Base-by-base conservation (phyloP, 1,140 invertebrate genomes). In the Oryctes rhinoceros region DNA sequence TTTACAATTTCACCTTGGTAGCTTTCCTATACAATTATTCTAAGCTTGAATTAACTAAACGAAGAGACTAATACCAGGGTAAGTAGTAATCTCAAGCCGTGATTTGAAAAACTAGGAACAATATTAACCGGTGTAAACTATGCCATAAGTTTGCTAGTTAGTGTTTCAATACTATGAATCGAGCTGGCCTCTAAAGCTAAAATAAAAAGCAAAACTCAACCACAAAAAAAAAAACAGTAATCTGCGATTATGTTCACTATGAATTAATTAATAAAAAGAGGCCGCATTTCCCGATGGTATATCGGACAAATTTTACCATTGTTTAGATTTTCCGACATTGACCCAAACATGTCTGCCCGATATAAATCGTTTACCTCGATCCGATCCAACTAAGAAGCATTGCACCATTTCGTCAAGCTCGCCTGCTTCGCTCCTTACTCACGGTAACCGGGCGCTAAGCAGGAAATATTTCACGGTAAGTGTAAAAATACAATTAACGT, bases 401-500 rank as follows among this genome's bases (percentile, higher is more conserved):
- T 78, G 47, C 24, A 53, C 47, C 47, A 13, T 78, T 49, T 39
- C 44, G 24, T 48, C 76, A 35, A 30, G 9, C 39, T 30, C 30
- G 76, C 20, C 18, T 53, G 37, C 10, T 76, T 76, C 35, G 18
- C 53, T 15, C 20, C 20, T 18, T 59, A 59, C 18, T n/a, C 53
- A 15, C 53, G 15, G 18, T 15, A 59, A 18, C 39, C 15, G 53
- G 18, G 18, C 53, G 39, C 39, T 7, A 7, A 39, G 53, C 18
- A 59, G 53, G 5, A 59, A 59, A 18, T 59, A 59, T 59, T 59
- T 18, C 18, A 59, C 53, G 53, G 53, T 59, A 59, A 59, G 37
- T 76, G 47, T 76, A 76, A 76, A 76, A 76, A 74, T 78, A 78
- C 47, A 78, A 79, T 79, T 79, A 79, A 44, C 11, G 18, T 65